Evolutionary conservation across 2,113 vertebrate genomes (phyloP).

Genomic region (Gasterosteus aculeatus): DNA sequence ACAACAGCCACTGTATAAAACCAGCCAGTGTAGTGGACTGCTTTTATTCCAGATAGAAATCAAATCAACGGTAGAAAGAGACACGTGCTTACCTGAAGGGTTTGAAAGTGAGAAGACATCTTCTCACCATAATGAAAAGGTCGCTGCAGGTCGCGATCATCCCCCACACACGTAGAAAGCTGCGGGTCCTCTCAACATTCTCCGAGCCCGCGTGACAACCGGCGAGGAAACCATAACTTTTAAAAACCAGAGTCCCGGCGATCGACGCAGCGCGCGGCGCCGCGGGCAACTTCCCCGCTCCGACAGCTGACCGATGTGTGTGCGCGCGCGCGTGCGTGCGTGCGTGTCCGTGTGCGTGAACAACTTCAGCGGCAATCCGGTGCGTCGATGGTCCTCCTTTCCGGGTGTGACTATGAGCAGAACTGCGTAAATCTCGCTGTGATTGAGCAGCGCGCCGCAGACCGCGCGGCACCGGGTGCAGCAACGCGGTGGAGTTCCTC

Average conservation of each 20-base stretch:
- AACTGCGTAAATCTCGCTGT: background rate
- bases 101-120: slow-evolving; percentile 96
- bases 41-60: background rate
- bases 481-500: slow-evolving; percentile 22
- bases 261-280: background rate
- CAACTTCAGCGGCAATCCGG: slow-evolving; percentile 46
- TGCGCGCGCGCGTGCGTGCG: background rate
- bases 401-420: background rate
- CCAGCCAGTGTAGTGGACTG: background rate
- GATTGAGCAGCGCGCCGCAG: background rate
- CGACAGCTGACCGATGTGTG: background rate
- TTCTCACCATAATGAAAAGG: slow-evolving; percentile 93
- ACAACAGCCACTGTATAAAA: background rate
- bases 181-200: slow-evolving; percentile 44
- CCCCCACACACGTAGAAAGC: slow-evolving; percentile 45
- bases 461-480: background rate
- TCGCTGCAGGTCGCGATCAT: slow-evolving; percentile 87
- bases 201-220: slow-evolving; percentile 4
- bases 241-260: background rate
- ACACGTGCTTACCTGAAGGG: slow-evolving; percentile 91
- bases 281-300: slow-evolving; percentile 44
- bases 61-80: background rate
- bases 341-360: background rate
- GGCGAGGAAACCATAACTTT: slow-evolving; percentile 48
- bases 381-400: background rate